phyloP scores from a whole-genome alignment of 2,113 vertebrate genomes.

The Poeciliopsis occidentalis region DNA sequence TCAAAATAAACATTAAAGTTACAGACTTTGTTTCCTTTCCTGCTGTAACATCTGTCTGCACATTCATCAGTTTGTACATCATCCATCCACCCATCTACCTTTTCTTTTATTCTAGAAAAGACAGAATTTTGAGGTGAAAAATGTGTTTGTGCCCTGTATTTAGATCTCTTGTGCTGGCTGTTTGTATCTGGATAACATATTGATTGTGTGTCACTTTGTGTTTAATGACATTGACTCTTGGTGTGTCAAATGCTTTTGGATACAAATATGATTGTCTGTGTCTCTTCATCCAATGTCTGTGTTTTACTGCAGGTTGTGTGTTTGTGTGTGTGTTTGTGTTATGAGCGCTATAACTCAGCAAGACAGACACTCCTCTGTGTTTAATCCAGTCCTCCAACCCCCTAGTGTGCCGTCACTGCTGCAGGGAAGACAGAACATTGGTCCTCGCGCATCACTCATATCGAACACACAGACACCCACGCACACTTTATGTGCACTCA shows the following conservation, averaged over 20 bases:
- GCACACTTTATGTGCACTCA: slow-evolving; percentile 43
- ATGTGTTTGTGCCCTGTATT: neutral
- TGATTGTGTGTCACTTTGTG: slow-evolving; percentile 12
- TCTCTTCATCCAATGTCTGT: slow-evolving; percentile 29
- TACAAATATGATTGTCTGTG: slow-evolving; percentile 17
- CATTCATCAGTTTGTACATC: neutral
- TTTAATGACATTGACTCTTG: slow-evolving; percentile 21
- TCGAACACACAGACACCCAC: slow-evolving; percentile 14
- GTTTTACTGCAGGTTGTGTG: slow-evolving; percentile 23
- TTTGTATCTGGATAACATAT: slow-evolving; percentile 1
- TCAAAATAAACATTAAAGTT: too few relatives aligned
- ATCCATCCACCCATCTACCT: neutral
- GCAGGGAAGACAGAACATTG: slow-evolving; percentile 71
- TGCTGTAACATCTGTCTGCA: neutral
- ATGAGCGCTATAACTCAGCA: slow-evolving; percentile 83
- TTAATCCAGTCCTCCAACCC: slow-evolving; percentile 79
- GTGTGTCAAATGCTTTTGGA: slow-evolving; percentile 24
- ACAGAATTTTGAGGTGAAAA: neutral
- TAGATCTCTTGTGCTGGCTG: slow-evolving; percentile 4
- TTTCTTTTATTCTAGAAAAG: neutral
- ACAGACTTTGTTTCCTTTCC: too few relatives aligned
- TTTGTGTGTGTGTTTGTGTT: slow-evolving; percentile 69
- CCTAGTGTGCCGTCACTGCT: slow-evolving; percentile 80
- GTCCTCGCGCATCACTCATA: slow-evolving; percentile 67
- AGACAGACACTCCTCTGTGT: slow-evolving; percentile 73